These are phyloP conservation scores for Chionis minor DNA, from an alignment of 2,113 vertebrate species.

Conservation along the genomic window DNA sequence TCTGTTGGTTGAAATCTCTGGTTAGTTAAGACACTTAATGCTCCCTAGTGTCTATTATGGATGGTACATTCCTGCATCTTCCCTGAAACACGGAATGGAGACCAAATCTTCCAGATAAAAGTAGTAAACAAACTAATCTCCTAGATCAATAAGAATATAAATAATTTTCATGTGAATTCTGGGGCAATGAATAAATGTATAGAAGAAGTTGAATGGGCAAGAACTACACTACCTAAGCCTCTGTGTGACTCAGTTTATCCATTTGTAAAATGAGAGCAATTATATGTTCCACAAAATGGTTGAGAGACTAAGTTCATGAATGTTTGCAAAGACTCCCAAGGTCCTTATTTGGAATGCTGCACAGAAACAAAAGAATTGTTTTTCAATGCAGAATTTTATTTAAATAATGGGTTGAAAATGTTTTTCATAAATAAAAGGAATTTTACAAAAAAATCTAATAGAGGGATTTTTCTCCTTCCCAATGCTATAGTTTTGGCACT, in stretches of 20 bases:
- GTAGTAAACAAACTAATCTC: not conserved
- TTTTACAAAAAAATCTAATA: not conserved
- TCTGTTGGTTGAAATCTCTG: not conserved
- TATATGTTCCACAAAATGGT: not conserved
- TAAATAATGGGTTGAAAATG: not conserved
- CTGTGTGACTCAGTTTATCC: not conserved
- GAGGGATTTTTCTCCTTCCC: not conserved
- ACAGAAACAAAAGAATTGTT: not conserved
- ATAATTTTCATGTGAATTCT: not conserved
- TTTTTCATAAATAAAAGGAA: not conserved
- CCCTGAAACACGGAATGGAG: not conserved
- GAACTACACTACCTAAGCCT: not conserved
- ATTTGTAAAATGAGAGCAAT: not conserved
- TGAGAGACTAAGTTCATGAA: not conserved
- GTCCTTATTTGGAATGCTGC: not conserved
- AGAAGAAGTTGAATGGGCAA: not conserved
- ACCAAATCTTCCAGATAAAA: not conserved
- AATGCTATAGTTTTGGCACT: not conserved
- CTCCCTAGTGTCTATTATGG: not conserved
- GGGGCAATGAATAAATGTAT: not conserved
- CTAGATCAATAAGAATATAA: not conserved
- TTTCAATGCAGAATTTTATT: not conserved
- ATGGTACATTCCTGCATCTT: not conserved
- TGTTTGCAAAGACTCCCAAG: not conserved
- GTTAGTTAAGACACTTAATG: not conserved